Conservation (phyloP, 1,140 invertebrate genomes). For the Hypsibius dujardini region DNA sequence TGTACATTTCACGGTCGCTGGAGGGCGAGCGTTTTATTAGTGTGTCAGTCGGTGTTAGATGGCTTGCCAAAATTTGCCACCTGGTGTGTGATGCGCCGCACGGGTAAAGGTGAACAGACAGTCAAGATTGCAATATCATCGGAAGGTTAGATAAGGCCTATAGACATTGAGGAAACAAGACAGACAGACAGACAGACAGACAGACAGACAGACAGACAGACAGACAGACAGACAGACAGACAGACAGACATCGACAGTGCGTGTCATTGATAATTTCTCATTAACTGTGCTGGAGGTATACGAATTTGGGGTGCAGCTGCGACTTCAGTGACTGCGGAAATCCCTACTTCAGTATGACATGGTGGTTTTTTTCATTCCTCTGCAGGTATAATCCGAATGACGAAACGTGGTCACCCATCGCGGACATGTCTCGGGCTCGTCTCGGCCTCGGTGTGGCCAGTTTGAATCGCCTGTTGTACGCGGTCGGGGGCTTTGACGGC, state of each 20-base stretch:
- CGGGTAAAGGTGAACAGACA: no score
- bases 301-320: background rate
- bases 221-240: background rate
- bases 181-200: no score
- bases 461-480: slow-evolving; percentile 59
- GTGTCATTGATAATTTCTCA: background rate
- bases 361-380: slow-evolving; percentile 20
- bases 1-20: no score
- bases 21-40: no score
- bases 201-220: background rate
- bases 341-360: background rate
- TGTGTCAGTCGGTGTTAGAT: no score
- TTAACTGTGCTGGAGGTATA: background rate
- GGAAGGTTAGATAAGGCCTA: no score
- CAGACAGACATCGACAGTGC: background rate
- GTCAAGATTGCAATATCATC: no score
- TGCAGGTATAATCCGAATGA: slow-evolving; percentile 66
- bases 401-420: slow-evolving; percentile 60
- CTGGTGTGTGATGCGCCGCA: no score
- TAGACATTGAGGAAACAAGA: no score
- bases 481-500: slow-evolving; percentile 60
- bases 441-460: slow-evolving; percentile 70
- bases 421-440: slow-evolving; percentile 60
- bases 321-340: background rate
- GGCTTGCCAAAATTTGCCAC: no score